A percentile compares a stretch with the other conserved stretches of the same genome.
phyloP scores from a whole-genome alignment of 2,797 vertebrate species.

The Lepus oiostolus region DNA sequence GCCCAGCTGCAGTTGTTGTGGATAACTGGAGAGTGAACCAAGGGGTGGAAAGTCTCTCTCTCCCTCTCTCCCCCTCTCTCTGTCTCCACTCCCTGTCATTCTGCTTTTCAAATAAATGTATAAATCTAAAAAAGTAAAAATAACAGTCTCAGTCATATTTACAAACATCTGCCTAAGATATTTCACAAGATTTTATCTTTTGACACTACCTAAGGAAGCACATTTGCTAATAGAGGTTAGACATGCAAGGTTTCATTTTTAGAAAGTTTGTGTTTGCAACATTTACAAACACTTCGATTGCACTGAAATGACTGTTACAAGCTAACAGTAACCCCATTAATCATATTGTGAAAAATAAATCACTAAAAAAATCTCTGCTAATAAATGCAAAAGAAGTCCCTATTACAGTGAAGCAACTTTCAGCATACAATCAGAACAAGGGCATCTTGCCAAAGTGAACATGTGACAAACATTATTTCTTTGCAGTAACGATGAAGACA shows the following conservation, averaged over 20 bases:
- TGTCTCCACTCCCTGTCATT: too few species aligned
- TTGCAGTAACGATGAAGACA: background rate
- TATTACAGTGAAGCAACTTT: background rate
- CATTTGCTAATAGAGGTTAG: background rate
- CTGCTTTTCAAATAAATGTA: too few species aligned
- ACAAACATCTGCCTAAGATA: background rate
- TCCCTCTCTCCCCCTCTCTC: too few species aligned
- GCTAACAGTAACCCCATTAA: background rate
- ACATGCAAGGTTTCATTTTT: background rate
- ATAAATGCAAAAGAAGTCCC: conserved; percentile 6
- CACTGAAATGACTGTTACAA: background rate
- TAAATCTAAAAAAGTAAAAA: too few species aligned
- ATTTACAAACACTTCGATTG: background rate
- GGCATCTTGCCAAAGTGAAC: background rate
- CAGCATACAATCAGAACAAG: background rate
- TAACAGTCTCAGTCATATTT: background rate
- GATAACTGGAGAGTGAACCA: too few species aligned
- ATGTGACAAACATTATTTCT: background rate
- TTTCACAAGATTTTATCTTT: background rate
- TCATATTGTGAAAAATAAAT: background rate
- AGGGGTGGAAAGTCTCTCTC: too few species aligned
- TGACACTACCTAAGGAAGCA: background rate
- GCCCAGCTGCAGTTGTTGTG: too few species aligned
- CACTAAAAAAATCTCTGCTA: background rate
- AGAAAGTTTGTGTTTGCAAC: background rate